Base-by-base conservation (phyloP, 2,797 vertebrate genomes). In the Bucorvus abyssinicus region DNA sequence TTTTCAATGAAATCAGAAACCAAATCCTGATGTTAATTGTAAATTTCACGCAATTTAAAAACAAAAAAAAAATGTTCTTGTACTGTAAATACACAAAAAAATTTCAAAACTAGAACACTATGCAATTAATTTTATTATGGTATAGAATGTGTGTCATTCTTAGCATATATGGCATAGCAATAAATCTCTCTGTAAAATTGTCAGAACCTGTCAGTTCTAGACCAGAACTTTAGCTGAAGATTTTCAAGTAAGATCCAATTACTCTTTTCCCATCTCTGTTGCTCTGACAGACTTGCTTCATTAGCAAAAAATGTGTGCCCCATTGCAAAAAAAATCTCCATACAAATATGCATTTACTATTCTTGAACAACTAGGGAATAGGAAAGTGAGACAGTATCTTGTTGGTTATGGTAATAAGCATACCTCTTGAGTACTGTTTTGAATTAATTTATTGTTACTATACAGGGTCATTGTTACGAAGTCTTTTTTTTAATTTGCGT, bases 201-300 rank as follows among this genome's bases (percentile, higher is more conserved):
- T 65, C 84, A 90, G 68, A 76, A 89, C 5, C 45, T 83, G 71
- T 55, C 94, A 91, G 26, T 84, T 90, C 71, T 85, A 79, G 70
- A 89, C 56, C 34, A 56, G 24, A 88, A 47, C 7, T 69, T 49
- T 69, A 77, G 36, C 26, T 88, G 50, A 82, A 87, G 40, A 3
- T 89, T 94, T 94, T 93, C 90, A 53, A 85, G 36, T 40, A 75
- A 77, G 53, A 80, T 92, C 68, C 75, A 96, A 93, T 97, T 95
- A 94, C 14, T 19, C 36, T 63, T 89, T 88, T 57, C 87, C 77
- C 71, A 32, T 85, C 44, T 92, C 47, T 65, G 44, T 74, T 92
- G 16, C 22, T 89, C 45, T 91, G 75, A 84, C 64, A 94, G 89
- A 80, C 38, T 93, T 96, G 78, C 71, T 95, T 94, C 71, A 92